Conservation (phyloP, 64 coral and sea anemone genomes). For the Montipora cactus region DNA sequence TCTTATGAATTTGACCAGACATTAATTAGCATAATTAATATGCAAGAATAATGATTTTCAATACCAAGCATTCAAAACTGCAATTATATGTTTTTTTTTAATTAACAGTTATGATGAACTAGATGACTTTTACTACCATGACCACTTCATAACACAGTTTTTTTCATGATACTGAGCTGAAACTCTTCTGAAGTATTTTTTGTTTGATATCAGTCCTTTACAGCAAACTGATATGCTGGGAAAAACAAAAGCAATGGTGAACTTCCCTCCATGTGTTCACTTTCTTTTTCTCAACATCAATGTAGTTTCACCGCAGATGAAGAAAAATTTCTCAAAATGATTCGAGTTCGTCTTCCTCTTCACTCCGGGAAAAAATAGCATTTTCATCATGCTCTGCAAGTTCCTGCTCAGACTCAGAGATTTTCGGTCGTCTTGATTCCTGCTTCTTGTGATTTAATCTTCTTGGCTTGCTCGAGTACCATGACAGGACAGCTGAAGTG, state of each 20-base stretch:
- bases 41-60: background rate
- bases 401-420: constrained; percentile 28
- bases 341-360: background rate
- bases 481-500: constrained; percentile 35
- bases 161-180: constrained; percentile 7
- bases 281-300: too few relatives aligned
- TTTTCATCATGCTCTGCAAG: background rate
- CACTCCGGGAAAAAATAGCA: background rate
- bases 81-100: background rate
- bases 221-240: background rate
- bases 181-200: background rate
- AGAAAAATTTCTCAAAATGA: background rate
- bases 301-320: too few relatives aligned
- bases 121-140: constrained; percentile 14
- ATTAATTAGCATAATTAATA: background rate
- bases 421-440: constrained; percentile 31
- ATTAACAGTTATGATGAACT: background rate
- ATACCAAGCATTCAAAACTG: background rate
- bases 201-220: background rate
- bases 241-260: background rate
- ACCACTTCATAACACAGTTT: constrained; percentile 33
- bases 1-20: background rate
- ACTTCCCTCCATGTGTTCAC: too few relatives aligned
- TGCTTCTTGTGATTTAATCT: constrained; percentile 16
- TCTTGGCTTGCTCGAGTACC: constrained; percentile 31